phyloP scores from a whole-genome alignment of 2,797 vertebrate species.

The Pseudopleuronectes americanus region DNA sequence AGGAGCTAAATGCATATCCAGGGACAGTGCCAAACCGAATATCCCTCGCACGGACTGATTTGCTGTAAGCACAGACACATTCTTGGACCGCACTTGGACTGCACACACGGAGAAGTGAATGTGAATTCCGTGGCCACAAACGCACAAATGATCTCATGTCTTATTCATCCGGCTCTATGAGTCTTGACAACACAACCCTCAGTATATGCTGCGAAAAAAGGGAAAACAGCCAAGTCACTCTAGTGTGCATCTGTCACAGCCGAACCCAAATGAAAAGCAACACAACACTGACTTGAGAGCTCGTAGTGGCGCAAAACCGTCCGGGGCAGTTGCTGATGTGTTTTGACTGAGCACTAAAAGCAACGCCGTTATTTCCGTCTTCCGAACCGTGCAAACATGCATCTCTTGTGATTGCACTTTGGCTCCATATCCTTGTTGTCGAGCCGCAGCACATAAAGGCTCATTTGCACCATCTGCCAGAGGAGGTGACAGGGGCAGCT shows the following conservation, averaged over 20 bases:
- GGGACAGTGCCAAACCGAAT: conserved; percentile 36
- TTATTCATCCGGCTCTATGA: conserved; percentile 54
- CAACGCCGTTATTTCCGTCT: conserved; percentile 37
- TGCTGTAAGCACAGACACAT: conserved; percentile 37
- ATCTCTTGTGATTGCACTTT: conserved; percentile 34
- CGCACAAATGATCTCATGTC: conserved; percentile 58
- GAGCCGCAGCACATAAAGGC: conserved; percentile 49
- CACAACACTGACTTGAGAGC: conserved; percentile 36
- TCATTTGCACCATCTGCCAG: conserved; percentile 72
- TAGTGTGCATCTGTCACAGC: conserved; percentile 41
- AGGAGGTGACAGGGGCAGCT: conserved; percentile 51
- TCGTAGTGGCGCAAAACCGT: conserved; percentile 6
- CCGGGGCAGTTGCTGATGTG: conserved; percentile 36
- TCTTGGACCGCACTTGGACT: conserved; percentile 35
- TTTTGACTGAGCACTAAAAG: conserved; percentile 44
- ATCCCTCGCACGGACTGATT: conserved; percentile 24
- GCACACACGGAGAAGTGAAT: conserved; percentile 22
- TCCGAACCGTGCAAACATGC: conserved; percentile 19
- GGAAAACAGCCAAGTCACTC: conserved; percentile 18
- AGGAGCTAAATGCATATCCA: conserved; percentile 36
- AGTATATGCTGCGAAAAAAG: conserved; percentile 21
- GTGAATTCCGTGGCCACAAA: conserved; percentile 46
- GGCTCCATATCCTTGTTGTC: conserved; percentile 33
- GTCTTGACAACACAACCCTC: conserved; percentile 48
- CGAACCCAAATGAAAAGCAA: conserved; percentile 18